phyloP scores from a whole-genome alignment of 2,113 vertebrate species.

The Xenopus borealis region DNA sequence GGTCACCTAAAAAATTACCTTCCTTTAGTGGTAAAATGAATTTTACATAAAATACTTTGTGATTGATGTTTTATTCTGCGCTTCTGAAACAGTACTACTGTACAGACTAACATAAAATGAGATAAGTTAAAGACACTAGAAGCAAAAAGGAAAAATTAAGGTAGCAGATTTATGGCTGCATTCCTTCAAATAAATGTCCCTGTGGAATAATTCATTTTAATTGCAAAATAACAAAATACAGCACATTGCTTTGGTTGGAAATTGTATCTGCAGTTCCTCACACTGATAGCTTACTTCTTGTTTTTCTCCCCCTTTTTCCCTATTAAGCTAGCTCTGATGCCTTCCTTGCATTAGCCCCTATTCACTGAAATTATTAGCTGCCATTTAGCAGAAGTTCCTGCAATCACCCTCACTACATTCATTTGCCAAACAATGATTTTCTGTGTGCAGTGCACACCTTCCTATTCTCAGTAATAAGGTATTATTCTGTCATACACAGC shows the following conservation, averaged over 20 bases:
- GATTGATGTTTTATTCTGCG: too few relatives aligned
- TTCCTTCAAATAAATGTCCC: constrained; percentile 19
- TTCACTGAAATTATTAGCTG: constrained; percentile 28
- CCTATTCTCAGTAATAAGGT: background rate
- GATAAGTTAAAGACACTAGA: background rate
- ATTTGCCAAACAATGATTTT: background rate
- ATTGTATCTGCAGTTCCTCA: background rate
- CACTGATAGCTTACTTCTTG: too few relatives aligned
- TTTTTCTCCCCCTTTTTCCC: too few relatives aligned
- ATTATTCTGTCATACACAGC: background rate
- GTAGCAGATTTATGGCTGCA: constrained; percentile 1
- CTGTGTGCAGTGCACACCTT: background rate
- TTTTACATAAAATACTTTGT: too few relatives aligned
- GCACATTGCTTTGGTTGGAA: constrained; percentile 8
- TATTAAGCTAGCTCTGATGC: background rate
- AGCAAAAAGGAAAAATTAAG: background rate
- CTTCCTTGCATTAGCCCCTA: background rate
- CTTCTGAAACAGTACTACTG: too few relatives aligned
- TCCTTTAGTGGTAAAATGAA: too few relatives aligned
- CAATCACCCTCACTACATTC: background rate
- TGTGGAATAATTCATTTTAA: constrained; percentile 29
- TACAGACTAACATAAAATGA: background rate
- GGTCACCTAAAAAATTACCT: too few relatives aligned
- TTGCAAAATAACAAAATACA: constrained; percentile 22
- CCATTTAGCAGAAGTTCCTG: constrained; percentile 23